Percentiles rank a stretch among this genome's conserved stretches.
These are phyloP conservation scores for Porites australiensis DNA, from an alignment of 64 coral and sea anemone genomes.

Conservation along the genomic window DNA sequence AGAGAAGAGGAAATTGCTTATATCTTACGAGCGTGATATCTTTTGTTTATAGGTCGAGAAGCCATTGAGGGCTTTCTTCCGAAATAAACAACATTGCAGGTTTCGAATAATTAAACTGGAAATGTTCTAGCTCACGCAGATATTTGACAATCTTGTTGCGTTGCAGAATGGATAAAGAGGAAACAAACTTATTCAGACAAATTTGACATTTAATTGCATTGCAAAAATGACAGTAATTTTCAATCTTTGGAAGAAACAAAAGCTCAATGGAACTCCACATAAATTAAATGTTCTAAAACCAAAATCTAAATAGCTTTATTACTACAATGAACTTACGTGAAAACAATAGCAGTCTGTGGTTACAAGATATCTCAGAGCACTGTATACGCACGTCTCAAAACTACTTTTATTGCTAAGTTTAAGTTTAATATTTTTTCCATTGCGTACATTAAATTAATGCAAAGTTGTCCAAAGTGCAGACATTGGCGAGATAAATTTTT, in stretches of 20 bases:
- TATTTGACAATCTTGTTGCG: neutral
- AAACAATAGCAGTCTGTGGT: too few species aligned
- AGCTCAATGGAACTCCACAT: too few species aligned
- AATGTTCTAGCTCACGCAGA: neutral
- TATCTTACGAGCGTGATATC: too few species aligned
- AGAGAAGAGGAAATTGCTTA: neutral
- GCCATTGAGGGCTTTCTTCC: neutral
- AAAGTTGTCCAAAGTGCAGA: neutral
- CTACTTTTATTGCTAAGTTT: neutral
- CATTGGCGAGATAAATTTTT: too few species aligned
- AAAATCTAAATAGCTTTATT: too few species aligned
- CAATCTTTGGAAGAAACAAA: neutral
- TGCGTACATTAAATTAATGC: neutral
- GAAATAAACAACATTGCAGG: neutral
- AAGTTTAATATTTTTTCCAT: neutral
- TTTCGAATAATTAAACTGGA: neutral
- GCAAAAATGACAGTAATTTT: neutral
- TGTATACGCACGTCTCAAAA: too few species aligned
- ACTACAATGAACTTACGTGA: too few species aligned
- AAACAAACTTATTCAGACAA: slow-evolving; percentile 19
- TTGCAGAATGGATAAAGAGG: too few species aligned
- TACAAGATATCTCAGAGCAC: too few species aligned
- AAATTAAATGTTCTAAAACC: too few species aligned
- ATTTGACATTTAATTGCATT: neutral
- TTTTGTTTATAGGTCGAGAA: neutral